Conservation (phyloP, 2,797 vertebrate species). For the Chloroceryle amazona region DNA sequence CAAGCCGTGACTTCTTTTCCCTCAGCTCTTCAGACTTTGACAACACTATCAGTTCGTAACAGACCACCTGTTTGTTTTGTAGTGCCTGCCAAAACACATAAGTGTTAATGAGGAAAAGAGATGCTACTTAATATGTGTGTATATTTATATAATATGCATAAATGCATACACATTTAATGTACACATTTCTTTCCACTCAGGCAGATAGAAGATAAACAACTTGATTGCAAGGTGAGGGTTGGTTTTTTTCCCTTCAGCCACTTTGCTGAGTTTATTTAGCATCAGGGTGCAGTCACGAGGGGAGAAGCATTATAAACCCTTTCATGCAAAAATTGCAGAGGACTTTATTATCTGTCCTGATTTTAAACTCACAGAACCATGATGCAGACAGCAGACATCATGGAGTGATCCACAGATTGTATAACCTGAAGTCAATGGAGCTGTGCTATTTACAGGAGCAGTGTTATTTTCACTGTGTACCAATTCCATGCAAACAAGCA, state of each 20-base stretch:
- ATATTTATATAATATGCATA: conserved; percentile 60
- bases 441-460: not conserved
- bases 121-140: conserved; percentile 51
- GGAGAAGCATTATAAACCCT: not conserved
- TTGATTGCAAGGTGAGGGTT: conserved; percentile 10
- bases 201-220: conserved; percentile 10
- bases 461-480: not conserved
- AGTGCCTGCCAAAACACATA: conserved; percentile 60
- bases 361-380: not conserved
- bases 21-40: conserved; percentile 62
- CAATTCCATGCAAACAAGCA: not conserved
- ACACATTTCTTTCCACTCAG: conserved; percentile 16
- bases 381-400: not conserved
- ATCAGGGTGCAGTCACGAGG: not conserved
- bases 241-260: not conserved
- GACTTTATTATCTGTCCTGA: not conserved
- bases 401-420: not conserved
- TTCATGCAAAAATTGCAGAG: not conserved
- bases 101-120: conserved; percentile 59
- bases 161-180: conserved; percentile 27
- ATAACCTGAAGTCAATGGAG: not conserved
- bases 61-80: conserved; percentile 73
- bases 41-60: conserved; percentile 59
- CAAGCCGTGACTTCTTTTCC: conserved; percentile 45
- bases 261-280: not conserved